Conservation (phyloP, 2,888 invertebrate species). For the Miltochrista miniata region DNA sequence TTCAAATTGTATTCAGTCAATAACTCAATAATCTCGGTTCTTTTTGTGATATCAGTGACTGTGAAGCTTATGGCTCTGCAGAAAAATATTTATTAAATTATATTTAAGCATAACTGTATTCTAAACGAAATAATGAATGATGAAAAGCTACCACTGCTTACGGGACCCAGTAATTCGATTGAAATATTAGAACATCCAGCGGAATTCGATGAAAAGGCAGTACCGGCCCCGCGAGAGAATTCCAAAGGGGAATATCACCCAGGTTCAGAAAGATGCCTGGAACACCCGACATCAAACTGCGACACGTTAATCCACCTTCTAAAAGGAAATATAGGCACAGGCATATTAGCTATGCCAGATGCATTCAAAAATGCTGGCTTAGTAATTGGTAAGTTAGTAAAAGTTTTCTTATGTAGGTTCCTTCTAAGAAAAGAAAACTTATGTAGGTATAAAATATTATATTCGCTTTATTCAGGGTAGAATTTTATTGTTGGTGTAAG, state of each 20-base stretch:
- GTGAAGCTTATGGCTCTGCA: constrained; percentile 34
- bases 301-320: constrained; percentile 90
- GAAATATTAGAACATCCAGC: constrained; percentile 65
- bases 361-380: constrained; percentile 96
- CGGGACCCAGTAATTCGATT: constrained; percentile 62
- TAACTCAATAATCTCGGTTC: constrained; percentile 12
- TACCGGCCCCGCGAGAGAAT: constrained; percentile 54
- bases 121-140: constrained; percentile 79
- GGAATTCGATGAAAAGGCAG: constrained; percentile 59
- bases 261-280: constrained; percentile 86
- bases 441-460: no score
- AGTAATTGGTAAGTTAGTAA: constrained; percentile 85
- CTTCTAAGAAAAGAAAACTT: no score
- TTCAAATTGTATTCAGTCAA: constrained; percentile 10
- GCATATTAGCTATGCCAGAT: constrained; percentile 98
- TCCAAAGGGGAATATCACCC: constrained; percentile 79
- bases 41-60: constrained; percentile 23
- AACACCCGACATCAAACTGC: constrained; percentile 91
- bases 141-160: constrained; percentile 88
- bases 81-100: constrained; percentile 31
- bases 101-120: constrained; percentile 34
- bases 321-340: constrained; percentile 93
- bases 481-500: no score
- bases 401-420: no score
- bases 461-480: no score